Base-by-base conservation (phyloP, 2,888 invertebrate species). In the Macrosiphum euphorbiae region DNA sequence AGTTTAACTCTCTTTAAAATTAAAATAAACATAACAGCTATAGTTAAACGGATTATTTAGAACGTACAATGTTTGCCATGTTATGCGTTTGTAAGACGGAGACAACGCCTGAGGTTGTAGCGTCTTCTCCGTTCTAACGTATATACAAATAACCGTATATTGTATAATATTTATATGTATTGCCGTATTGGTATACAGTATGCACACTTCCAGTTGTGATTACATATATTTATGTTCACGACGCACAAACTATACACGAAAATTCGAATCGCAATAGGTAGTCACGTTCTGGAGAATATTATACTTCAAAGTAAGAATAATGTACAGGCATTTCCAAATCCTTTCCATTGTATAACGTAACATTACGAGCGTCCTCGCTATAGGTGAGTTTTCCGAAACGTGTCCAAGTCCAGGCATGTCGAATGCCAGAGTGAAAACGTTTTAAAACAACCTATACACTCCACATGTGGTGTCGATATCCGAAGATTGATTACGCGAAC, bases 361-460 rank as follows among this genome's bases (percentile, higher is more conserved):
- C 44, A 16, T 89, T 89, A 67, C 67, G 67, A 50, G 67, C 90
- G 67, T n/a, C 52, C 67, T 67, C 67, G 16, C 20, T 90, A 78
- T 67, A 86, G 92, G 87, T 87, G 58, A 93, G 78, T 93, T 93
- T 93, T 93, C 93, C 93, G 89, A 93, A 93, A 93, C 93, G 93
- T 93, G 93, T 85, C 89, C 89, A 47, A 78, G 93, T 84, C 84
- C 47, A 58, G 20, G 78, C 89, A 47, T 88, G 93, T 93, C 93
- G 88, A 89, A 93, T 89, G 58, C 55, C 35, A 58, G 89, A 93
- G 92, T 58, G 92, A 89, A 93, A 93, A 88, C 58, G 88, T 89
- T 55, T 92, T 44, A 61, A 61, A 85, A 85, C 84, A 85, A 55
- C 84, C 91, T 91, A 41, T n/a, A 41, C 26, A 26, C 87, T 85